A percentile compares a stretch with the other conserved stretches of the same genome.
Conservation (phyloP, 1,140 invertebrate genomes). For the Solenopsis invicta region DNA sequence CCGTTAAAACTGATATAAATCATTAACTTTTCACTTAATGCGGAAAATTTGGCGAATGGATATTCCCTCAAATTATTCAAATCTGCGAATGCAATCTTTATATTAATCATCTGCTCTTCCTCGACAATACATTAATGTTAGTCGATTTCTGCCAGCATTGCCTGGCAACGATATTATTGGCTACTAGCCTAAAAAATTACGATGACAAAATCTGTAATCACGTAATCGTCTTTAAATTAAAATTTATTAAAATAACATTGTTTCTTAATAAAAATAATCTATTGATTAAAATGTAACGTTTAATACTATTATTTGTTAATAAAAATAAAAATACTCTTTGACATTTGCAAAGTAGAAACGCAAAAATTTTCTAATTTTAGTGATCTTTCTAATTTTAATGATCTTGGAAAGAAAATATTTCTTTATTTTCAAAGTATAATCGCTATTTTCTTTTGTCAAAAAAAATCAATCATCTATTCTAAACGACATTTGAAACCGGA, state of each 20-base stretch:
- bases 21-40: background rate
- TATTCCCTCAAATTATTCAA: background rate
- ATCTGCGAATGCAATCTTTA: background rate
- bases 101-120: background rate
- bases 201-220: background rate
- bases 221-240: background rate
- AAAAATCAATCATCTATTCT: background rate
- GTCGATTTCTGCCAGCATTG: background rate
- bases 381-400: background rate
- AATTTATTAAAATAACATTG: background rate
- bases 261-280: background rate
- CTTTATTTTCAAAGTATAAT: background rate
- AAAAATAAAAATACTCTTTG: background rate
- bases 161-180: background rate
- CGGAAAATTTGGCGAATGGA: background rate
- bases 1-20: background rate
- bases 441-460: background rate
- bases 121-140: background rate
- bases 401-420: background rate
- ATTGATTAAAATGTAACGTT: background rate
- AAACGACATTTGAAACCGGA: background rate
- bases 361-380: background rate
- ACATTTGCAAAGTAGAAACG: background rate
- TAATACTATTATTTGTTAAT: background rate
- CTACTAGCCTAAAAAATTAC: background rate